Evolutionary conservation across 2,888 invertebrate genomes (phyloP), one percentile per base, ranked within the genome.

Genomic region (Napeogenes inachia): DNA sequence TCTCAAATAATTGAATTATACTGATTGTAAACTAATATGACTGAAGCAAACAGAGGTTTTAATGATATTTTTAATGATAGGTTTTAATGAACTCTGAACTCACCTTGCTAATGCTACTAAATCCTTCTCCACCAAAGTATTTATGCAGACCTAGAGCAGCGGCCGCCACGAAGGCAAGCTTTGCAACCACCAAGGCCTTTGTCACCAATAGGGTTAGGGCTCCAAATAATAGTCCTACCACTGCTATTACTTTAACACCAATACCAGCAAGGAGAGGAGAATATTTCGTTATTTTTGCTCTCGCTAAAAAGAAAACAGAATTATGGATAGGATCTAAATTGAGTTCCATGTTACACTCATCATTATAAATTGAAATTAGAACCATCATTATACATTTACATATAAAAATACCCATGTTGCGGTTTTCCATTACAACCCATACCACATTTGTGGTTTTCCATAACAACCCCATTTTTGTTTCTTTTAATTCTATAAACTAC

Each of bases 101-200:
- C 70, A 89, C 89, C 83, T 90, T 90, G 56, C 88, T 84, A 5
- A 89, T 79, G 61, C 74, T 85, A 67, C 82, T 87, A 0, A 85
- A 71, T 54, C 86, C 82, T 46, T 93, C 92, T 2, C 92, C 92
- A 62, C 92, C 91, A 71, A 94, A 82, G 57, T 94, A 85, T 73
- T 93, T 94, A 74, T 95, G 94, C 70, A 95, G 89, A 4, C 94
- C 94, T 57, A 95, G 78, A 38, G 95, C 89, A 0, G 94, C 92
- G 33, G 95, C 95, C 50, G 95, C 85, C 57, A 96, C 81, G 68
- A 96, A 92, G 2, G 96, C 96, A 62, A 96, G 84, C 80, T 96
- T 96, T 57, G 95, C 94, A 13, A 96, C 92, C 68, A 96, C 89
- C 61, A 96, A 83, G 38, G 96, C 96, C 85, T 96, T 96, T 54